Percentiles rank a stretch among this genome's conserved stretches.
Conservation (phyloP, 1,140 invertebrate genomes). For the Papilio aristodemus region DNA sequence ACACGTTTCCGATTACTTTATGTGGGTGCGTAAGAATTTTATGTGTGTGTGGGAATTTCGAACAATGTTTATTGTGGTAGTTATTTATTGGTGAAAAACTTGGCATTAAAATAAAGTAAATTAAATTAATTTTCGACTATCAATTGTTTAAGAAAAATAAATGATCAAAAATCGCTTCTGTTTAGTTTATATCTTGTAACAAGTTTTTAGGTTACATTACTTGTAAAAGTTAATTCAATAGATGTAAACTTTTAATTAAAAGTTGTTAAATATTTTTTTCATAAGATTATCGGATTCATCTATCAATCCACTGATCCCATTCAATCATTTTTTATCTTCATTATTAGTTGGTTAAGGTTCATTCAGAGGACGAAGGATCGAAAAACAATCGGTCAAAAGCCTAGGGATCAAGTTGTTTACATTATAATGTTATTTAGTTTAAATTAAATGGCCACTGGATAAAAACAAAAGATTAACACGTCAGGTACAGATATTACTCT, state of each 20-base stretch:
- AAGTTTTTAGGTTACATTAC: too few relatives aligned
- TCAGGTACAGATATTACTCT: neutral
- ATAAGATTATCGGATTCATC: too few relatives aligned
- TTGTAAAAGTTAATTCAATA: too few relatives aligned
- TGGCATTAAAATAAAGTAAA: neutral
- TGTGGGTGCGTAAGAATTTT: neutral
- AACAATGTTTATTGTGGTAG: neutral
- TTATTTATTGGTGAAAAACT: neutral
- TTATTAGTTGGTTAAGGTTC: neutral
- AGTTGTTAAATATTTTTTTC: too few relatives aligned
- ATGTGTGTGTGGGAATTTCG: neutral
- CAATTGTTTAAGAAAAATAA: too few relatives aligned
- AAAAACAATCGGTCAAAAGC: conserved; percentile 2
- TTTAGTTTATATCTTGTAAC: too few relatives aligned
- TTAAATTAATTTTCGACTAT: too few relatives aligned
- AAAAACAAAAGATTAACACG: neutral
- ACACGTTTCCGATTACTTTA: neutral
- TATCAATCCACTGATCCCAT: too few relatives aligned
- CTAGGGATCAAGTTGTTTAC: neutral
- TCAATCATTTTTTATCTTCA: neutral
- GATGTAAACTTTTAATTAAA: too few relatives aligned
- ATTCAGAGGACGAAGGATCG: neutral
- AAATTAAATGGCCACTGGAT: neutral
- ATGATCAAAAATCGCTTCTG: too few relatives aligned
- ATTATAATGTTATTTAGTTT: neutral